A percentile compares a stretch with the other conserved stretches of the same genome.
Evolutionary conservation across 2,113 vertebrate genomes (phyloP).

Genomic region (Pogonocichla stellata): DNA sequence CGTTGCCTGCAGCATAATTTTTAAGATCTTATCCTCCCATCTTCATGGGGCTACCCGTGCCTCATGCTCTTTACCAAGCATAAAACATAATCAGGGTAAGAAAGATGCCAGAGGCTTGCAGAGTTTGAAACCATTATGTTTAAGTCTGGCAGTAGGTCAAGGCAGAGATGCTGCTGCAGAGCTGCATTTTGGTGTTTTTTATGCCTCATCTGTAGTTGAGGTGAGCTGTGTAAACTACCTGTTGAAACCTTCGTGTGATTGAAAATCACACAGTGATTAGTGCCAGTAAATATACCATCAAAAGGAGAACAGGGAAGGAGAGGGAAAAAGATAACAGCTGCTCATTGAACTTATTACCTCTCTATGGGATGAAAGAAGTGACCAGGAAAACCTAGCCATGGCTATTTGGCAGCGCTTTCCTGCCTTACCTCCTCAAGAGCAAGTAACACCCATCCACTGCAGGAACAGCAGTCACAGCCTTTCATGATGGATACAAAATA

Average conservation of each 20-base stretch:
- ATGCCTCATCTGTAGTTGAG: not conserved
- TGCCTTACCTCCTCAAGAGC: not conserved
- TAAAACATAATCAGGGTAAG: not conserved
- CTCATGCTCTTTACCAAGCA: not conserved
- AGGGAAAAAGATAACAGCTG: not conserved
- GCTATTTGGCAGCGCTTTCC: not conserved
- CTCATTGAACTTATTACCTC: not conserved
- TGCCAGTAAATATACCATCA: not conserved
- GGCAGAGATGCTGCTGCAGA: not conserved
- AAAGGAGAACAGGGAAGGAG: not conserved
- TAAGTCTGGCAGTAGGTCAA: not conserved
- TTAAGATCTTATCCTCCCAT: not conserved
- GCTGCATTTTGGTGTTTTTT: not conserved
- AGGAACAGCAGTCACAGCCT: not conserved
- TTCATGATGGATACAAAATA: not conserved
- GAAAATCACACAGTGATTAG: not conserved
- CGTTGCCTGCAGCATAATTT: not conserved
- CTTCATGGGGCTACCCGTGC: not conserved
- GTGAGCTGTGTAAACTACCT: not conserved
- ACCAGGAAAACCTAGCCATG: not conserved
- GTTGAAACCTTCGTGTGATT: not conserved
- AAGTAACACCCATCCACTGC: rapidly evolving
- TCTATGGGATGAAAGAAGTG: not conserved
- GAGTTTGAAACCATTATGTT: not conserved
- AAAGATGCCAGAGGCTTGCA: not conserved